A percentile compares a stretch with the other conserved stretches of the same genome.
Conservation (phyloP, 2,797 vertebrate species). For the Gadopsis bispinosus region DNA sequence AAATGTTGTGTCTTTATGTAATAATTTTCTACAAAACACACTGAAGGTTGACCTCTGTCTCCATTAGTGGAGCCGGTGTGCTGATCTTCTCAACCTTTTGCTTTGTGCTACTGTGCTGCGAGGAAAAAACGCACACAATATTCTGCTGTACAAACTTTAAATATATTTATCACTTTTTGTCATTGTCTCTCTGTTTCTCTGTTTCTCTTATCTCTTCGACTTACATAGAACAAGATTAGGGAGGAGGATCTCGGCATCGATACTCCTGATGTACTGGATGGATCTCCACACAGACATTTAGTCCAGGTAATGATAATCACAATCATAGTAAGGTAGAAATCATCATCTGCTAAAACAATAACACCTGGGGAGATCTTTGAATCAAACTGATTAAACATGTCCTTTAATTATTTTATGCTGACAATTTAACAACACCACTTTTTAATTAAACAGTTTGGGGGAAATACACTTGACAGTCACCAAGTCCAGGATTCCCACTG, state of each 20-base stretch:
- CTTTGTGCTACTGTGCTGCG: no score
- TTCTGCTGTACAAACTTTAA: background rate
- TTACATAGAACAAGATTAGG: slow-evolving; percentile 42
- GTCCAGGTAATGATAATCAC: slow-evolving; percentile 42
- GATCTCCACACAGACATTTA: background rate
- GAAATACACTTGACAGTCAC: background rate
- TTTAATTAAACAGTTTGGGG: background rate
- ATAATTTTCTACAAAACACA: background rate
- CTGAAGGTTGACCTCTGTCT: slow-evolving; percentile 1
- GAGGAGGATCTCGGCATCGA: slow-evolving; percentile 11
- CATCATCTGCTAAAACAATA: background rate
- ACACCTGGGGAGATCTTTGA: background rate
- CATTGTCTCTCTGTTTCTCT: background rate
- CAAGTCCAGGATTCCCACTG: background rate
- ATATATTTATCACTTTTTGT: background rate
- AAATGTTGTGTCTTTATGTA: background rate
- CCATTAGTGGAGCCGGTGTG: background rate
- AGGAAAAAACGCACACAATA: background rate
- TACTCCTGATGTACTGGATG: background rate
- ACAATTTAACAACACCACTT: background rate
- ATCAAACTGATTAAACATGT: background rate
- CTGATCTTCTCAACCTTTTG: background rate
- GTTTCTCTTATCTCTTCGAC: slow-evolving; percentile 3
- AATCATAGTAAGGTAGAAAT: background rate
- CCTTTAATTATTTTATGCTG: background rate